Evolutionary conservation across 2,113 vertebrate genomes (phyloP).

Genomic region (Amphiprion ocellaris): DNA sequence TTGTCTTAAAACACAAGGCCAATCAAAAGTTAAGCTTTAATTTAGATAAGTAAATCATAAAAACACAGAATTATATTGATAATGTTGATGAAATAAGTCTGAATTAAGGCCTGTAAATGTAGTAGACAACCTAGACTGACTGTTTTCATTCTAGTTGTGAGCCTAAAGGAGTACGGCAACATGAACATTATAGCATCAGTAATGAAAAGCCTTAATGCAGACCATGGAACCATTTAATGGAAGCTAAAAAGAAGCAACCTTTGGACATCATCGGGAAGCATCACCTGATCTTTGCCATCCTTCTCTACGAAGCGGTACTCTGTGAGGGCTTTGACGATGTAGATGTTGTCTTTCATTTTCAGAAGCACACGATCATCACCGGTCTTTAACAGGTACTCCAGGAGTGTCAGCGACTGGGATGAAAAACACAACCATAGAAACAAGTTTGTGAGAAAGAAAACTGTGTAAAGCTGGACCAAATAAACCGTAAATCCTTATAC

Average conservation of each 20-base stretch:
- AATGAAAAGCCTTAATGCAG: slow-evolving; percentile 1
- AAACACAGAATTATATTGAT: background rate
- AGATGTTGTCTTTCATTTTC: slow-evolving; percentile 92
- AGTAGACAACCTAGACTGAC: background rate
- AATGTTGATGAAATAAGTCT: too few relatives aligned
- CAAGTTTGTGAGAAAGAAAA: background rate
- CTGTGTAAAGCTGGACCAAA: background rate
- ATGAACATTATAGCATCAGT: background rate
- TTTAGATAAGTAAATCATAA: too few relatives aligned
- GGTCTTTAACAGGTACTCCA: slow-evolving; percentile 93
- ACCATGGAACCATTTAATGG: background rate
- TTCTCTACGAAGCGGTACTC: slow-evolving; percentile 93
- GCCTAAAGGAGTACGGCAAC: background rate
- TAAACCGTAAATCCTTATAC: background rate
- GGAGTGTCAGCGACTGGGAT: slow-evolving; percentile 88
- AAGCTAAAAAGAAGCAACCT: accelerated
- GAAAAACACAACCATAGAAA: background rate
- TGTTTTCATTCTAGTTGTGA: background rate
- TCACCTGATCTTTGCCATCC: slow-evolving; percentile 92
- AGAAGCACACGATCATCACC: slow-evolving; percentile 92
- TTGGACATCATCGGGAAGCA: background rate
- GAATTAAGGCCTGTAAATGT: too few relatives aligned
- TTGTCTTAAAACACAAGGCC: background rate
- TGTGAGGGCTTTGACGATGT: slow-evolving; percentile 90
- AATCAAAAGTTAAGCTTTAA: background rate